These are phyloP conservation scores for Bambusicola thoracicus DNA, from an alignment of 2,113 vertebrate species.

Conservation along the genomic window DNA sequence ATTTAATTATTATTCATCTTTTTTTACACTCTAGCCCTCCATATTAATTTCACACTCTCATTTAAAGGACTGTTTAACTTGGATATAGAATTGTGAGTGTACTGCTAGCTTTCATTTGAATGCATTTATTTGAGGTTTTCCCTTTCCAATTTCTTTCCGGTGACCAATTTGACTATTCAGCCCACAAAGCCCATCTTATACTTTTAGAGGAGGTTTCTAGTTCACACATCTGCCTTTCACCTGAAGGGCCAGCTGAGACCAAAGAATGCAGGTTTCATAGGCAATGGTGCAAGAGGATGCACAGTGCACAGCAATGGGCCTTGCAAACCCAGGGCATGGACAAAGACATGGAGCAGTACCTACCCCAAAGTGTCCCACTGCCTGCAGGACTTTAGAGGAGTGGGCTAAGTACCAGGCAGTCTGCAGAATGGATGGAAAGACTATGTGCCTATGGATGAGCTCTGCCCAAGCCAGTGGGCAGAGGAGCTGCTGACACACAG, in stretches of 20 bases:
- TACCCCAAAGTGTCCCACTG: background rate
- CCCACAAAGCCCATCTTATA: background rate
- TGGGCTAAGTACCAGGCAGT: background rate
- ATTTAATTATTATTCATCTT: background rate
- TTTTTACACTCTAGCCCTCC: no score
- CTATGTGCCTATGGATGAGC: background rate
- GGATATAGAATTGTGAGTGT: background rate
- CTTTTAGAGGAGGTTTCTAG: background rate
- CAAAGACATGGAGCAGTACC: background rate
- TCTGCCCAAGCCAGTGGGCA: background rate
- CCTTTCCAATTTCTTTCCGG: background rate
- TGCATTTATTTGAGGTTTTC: background rate
- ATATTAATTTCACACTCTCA: background rate
- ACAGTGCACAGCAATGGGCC: background rate
- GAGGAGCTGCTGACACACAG: background rate
- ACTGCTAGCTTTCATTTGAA: background rate
- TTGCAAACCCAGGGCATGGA: background rate
- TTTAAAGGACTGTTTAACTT: background rate
- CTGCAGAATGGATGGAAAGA: background rate
- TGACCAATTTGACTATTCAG: background rate
- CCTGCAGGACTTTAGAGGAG: background rate
- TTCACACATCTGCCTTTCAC: background rate
- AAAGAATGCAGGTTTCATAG: background rate
- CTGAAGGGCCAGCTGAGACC: background rate
- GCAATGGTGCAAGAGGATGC: background rate